Conservation (phyloP, 2,797 vertebrate species). For the Orientallactaga sibirica region DNA sequence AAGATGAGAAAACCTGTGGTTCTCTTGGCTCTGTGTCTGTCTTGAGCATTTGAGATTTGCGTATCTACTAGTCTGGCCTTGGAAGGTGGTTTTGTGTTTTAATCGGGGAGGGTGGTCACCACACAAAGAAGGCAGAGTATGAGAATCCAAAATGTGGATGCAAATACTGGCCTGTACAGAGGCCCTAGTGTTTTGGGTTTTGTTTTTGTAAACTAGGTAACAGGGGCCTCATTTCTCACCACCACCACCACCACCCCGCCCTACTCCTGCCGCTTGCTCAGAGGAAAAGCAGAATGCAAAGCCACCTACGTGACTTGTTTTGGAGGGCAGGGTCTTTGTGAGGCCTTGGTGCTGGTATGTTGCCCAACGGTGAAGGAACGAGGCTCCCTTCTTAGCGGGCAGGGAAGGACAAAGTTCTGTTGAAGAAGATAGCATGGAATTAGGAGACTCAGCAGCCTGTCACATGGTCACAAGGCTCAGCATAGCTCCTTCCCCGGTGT, state of each 20-base stretch:
- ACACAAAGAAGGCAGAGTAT: background rate
- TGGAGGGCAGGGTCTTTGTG: background rate
- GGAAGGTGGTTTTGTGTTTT: background rate
- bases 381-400: background rate
- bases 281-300: background rate
- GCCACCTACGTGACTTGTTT: background rate
- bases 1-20: background rate
- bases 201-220: background rate
- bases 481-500: background rate
- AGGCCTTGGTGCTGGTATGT: background rate
- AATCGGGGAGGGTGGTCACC: background rate
- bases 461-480: background rate
- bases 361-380: no score
- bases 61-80: background rate
- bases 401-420: background rate
- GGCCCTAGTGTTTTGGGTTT: background rate
- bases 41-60: background rate
- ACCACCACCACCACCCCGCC: no score
- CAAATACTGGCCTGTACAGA: fast-evolving
- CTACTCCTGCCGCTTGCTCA: background rate
- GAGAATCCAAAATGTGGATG: background rate
- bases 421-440: background rate
- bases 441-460: background rate
- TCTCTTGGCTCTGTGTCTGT: background rate
- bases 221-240: no score